Evolutionary conservation across 2,888 invertebrate species (phyloP).

Genomic region (Aelia acuminata): DNA sequence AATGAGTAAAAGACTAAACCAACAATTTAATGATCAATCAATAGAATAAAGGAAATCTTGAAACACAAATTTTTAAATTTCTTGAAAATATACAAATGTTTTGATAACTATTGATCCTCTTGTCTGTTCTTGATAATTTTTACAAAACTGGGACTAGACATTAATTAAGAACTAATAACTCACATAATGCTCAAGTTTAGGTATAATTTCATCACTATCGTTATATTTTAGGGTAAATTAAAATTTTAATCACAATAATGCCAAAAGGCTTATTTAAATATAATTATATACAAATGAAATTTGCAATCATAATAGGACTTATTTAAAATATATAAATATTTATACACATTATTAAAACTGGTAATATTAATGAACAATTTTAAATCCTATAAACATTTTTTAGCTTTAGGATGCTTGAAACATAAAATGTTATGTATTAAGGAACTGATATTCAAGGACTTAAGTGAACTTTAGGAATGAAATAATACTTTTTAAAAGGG

Average conservation of each 20-base stretch:
- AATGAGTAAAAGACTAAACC: too few species aligned
- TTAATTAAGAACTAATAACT: conserved; percentile 6
- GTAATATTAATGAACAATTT: conserved; percentile 1
- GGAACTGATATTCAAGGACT: conserved; percentile 1
- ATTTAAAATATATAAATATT: not conserved
- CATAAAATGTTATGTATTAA: not conserved
- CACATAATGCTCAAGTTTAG: conserved; percentile 18
- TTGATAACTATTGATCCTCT: not conserved
- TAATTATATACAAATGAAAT: not conserved
- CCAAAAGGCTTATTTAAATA: not conserved
- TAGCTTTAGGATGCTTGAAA: not conserved
- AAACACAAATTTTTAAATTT: not conserved
- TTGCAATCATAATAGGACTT: not conserved
- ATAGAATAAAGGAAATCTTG: not conserved
- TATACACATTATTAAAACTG: not conserved
- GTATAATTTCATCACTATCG: not conserved
- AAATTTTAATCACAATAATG: conserved; percentile 10
- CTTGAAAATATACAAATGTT: not conserved
- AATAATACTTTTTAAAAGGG: conserved; percentile 10
- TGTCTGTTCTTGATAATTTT: conserved; percentile 11
- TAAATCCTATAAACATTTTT: not conserved
- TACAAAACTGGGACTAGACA: conserved; percentile 46
- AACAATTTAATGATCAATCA: too few species aligned
- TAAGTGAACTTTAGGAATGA: not conserved
- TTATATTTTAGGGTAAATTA: conserved; percentile 12